These are phyloP conservation scores for Aporophyla lueneburgensis DNA, from an alignment of 2,888 invertebrate genomes.

Conservation along the genomic window DNA sequence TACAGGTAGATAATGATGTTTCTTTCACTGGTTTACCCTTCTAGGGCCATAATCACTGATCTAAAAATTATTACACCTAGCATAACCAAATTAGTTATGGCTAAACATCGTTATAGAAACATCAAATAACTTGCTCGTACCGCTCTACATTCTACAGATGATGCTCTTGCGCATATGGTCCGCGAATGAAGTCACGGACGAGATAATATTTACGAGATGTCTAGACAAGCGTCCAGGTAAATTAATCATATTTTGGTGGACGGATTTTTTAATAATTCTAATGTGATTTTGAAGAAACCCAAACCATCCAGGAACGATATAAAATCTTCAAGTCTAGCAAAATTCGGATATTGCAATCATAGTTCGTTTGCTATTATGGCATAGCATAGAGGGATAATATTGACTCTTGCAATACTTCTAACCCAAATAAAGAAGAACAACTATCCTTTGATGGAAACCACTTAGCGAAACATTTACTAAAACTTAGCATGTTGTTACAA, in stretches of 20 bases:
- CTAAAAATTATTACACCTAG: conserved; percentile 29
- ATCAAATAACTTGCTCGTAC: conserved; percentile 46
- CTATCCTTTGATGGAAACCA: conserved; percentile 7
- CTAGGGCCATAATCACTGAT: conserved; percentile 10
- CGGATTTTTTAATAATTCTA: conserved; percentile 10
- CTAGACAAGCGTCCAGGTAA: conserved; percentile 57
- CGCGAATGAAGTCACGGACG: conserved; percentile 73
- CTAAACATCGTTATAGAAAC: conserved; percentile 47
- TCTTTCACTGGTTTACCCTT: neutral
- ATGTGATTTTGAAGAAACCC: neutral
- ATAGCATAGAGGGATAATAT: neutral
- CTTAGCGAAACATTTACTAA: conserved; percentile 21
- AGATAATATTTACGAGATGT: conserved; percentile 69
- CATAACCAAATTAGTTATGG: conserved; percentile 37
- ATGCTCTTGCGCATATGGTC: conserved; percentile 69
- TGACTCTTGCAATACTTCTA: conserved; percentile 14
- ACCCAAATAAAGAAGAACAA: neutral
- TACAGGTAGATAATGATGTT: neutral
- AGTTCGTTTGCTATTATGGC: neutral
- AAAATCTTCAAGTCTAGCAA: neutral
- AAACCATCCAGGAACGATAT: conserved; percentile 3
- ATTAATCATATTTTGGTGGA: conserved; percentile 35
- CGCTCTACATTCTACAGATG: conserved; percentile 46
- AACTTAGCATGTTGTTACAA: conserved; percentile 39
- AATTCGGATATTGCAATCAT: neutral